phyloP scores from a whole-genome alignment of 2,888 invertebrate species.

The Pristionchus mayeri region DNA sequence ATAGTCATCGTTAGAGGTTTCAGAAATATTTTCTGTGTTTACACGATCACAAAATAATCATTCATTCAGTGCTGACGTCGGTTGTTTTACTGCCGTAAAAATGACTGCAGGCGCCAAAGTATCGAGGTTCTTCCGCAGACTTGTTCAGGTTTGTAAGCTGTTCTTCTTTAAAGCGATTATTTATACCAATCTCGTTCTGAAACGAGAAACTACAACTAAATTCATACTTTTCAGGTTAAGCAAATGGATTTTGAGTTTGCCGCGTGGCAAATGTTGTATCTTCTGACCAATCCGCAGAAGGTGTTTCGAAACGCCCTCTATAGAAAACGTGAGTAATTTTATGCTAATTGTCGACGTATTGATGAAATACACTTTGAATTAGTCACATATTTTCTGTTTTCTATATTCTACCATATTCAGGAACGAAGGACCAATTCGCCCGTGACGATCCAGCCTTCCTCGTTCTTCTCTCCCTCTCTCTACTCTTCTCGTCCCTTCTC shows the following conservation, averaged over 20 bases:
- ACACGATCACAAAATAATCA: neutral
- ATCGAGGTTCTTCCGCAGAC: slow-evolving; percentile 68
- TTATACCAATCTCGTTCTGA: too few species aligned
- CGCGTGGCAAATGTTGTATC: slow-evolving; percentile 97
- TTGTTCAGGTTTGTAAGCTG: slow-evolving; percentile 65
- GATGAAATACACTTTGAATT: too few species aligned
- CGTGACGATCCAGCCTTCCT: slow-evolving; percentile 98
- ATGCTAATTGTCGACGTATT: too few species aligned
- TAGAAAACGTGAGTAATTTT: slow-evolving; percentile 88
- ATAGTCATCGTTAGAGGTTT: too few species aligned
- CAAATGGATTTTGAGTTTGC: slow-evolving; percentile 99
- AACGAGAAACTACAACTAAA: neutral
- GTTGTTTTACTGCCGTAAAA: slow-evolving; percentile 71
- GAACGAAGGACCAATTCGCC: slow-evolving; percentile 98
- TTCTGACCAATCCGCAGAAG: slow-evolving; percentile 94
- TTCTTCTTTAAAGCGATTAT: neutral
- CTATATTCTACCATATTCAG: too few species aligned
- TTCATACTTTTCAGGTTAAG: slow-evolving; percentile 79
- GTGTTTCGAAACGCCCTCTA: slow-evolving; percentile 95
- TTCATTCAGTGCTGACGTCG: slow-evolving; percentile 53
- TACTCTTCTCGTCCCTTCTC: slow-evolving; percentile 64
- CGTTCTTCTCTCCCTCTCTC: slow-evolving; percentile 83
- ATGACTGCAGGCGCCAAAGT: slow-evolving; percentile 75
- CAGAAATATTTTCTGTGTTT: neutral
- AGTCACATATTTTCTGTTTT: neutral